A percentile compares a stretch with the other conserved stretches of the same genome.
phyloP scores from a whole-genome alignment of 2,113 vertebrate genomes.

The Anser brachyrhynchus region DNA sequence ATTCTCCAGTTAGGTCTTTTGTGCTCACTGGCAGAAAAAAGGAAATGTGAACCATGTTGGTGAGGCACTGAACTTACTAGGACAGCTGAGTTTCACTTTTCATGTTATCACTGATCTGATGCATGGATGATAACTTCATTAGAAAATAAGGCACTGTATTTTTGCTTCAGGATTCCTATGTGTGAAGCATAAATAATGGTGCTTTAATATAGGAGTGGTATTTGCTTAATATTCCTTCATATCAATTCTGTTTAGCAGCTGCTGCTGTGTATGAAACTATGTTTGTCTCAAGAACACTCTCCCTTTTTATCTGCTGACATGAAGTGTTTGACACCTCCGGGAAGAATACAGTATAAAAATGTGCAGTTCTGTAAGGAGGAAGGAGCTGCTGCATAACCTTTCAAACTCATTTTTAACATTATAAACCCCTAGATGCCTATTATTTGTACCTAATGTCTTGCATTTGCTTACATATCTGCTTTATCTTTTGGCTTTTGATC shows the following conservation, averaged over 20 bases:
- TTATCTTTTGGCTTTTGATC: constrained; percentile 33
- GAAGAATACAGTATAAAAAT: not conserved
- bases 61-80: not conserved
- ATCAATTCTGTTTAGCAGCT: not conserved
- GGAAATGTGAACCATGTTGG: not conserved
- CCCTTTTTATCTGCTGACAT: not conserved
- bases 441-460: not conserved
- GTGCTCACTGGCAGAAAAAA: not conserved
- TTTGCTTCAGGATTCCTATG: not conserved
- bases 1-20: not conserved
- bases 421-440: not conserved
- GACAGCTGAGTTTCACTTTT: not conserved
- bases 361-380: not conserved
- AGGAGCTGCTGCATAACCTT: not conserved
- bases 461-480: constrained; percentile 15
- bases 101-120: not conserved
- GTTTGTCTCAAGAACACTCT: not conserved
- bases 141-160: not conserved
- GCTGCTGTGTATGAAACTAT: not conserved
- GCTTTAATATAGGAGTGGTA: not conserved
- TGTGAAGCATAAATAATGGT: not conserved
- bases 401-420: not conserved
- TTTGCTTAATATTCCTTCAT: not conserved
- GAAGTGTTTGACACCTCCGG: not conserved
- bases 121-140: not conserved